A percentile compares a stretch with the other conserved stretches of the same genome.
These are phyloP conservation scores for Escarpia spicata DNA, from an alignment of 2,888 invertebrate species.

Conservation along the genomic window DNA sequence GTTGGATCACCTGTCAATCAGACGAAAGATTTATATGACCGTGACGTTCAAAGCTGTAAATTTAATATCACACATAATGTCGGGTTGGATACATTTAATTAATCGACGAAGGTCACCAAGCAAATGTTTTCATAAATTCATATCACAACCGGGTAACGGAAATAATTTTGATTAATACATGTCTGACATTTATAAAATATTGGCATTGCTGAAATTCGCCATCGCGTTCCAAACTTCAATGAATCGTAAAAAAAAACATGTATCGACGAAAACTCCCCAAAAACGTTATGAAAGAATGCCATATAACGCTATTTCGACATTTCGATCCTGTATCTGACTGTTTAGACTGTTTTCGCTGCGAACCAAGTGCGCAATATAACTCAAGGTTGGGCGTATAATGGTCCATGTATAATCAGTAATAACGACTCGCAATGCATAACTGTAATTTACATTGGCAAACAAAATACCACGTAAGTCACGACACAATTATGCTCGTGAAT, in stretches of 20 bases:
- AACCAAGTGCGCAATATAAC: too few relatives aligned
- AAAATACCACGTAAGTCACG: not conserved
- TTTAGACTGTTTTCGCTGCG: too few relatives aligned
- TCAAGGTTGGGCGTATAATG: not conserved
- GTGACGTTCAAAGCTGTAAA: not conserved
- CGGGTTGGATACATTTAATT: not conserved
- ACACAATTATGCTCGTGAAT: not conserved
- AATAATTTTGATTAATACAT: slow-evolving; percentile 9
- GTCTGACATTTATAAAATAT: not conserved
- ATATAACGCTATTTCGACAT: not conserved
- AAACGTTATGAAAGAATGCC: not conserved
- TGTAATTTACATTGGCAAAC: not conserved
- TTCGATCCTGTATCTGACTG: not conserved
- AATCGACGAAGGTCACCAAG: not conserved
- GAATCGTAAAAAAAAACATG: not conserved
- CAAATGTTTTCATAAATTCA: not conserved
- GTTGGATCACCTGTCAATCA: not conserved
- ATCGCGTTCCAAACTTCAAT: not conserved
- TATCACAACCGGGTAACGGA: not conserved
- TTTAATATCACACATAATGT: not conserved
- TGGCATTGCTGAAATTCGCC: not conserved
- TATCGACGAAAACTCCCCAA: not conserved
- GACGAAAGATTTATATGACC: not conserved
- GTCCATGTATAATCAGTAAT: not conserved
- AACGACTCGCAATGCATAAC: not conserved